Evolutionary conservation across 2,797 vertebrate genomes (phyloP).

Genomic region (Euphonia xanthogaster): DNA sequence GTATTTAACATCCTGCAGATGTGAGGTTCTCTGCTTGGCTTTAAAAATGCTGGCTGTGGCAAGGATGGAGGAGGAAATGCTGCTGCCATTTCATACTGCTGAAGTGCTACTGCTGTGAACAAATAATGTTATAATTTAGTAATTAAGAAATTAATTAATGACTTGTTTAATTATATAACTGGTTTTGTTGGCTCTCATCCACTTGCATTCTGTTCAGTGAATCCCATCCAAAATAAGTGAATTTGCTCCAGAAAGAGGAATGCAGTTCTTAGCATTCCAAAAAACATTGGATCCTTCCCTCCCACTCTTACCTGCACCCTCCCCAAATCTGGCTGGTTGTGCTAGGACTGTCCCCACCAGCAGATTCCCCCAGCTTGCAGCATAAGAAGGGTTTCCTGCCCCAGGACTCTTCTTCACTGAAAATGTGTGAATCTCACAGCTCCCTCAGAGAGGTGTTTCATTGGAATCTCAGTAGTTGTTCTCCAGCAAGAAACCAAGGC

Average conservation of each 20-base stretch:
- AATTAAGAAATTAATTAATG: slow-evolving; percentile 45
- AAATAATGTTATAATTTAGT: background rate
- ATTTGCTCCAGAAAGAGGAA: slow-evolving; percentile 11
- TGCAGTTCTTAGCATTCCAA: background rate
- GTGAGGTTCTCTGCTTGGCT: background rate
- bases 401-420: background rate
- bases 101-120: background rate
- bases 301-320: background rate
- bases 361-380: background rate
- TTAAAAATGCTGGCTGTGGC: background rate
- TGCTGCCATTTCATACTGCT: background rate
- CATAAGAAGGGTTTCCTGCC: background rate
- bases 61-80: background rate
- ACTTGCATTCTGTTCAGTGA: slow-evolving; percentile 17
- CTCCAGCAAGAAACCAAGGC: background rate
- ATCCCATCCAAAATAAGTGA: slow-evolving; percentile 33
- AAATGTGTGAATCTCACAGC: background rate
- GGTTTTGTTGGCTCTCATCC: slow-evolving; percentile 7
- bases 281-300: background rate
- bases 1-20: background rate
- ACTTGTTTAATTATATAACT: slow-evolving; percentile 25
- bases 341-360: background rate
- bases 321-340: background rate
- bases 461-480: background rate
- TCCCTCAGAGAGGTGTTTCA: background rate